Conservation (phyloP, 2,113 vertebrate genomes). For the Alexandromys fortis region DNA sequence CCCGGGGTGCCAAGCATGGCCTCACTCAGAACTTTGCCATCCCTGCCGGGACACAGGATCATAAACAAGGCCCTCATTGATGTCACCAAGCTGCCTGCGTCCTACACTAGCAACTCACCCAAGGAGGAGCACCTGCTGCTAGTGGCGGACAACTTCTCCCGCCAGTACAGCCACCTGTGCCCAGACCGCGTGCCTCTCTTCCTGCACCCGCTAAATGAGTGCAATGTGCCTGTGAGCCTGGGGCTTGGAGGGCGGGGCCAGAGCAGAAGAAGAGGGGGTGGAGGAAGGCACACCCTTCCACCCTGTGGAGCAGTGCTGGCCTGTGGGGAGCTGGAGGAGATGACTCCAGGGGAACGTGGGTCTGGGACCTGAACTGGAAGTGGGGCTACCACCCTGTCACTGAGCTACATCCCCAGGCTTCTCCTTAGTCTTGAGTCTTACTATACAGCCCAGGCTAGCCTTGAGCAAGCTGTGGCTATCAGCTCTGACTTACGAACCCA, state of each 20-base stretch:
- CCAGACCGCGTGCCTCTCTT: slow-evolving; percentile 91
- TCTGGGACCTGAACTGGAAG: neutral
- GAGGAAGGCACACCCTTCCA: neutral
- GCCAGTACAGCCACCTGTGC: slow-evolving; percentile 89
- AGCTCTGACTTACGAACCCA: neutral
- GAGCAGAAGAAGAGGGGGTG: rapidly evolving
- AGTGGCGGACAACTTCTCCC: slow-evolving; percentile 88
- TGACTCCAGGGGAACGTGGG: neutral
- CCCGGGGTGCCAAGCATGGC: neutral
- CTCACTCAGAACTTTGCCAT: rapidly evolving
- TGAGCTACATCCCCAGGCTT: neutral
- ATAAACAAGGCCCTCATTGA: slow-evolving; percentile 78
- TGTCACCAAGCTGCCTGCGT: slow-evolving; percentile 81
- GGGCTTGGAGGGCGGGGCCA: neutral
- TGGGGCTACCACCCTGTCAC: neutral
- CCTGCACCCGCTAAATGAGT: slow-evolving; percentile 91
- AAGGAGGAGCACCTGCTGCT: slow-evolving; percentile 87
- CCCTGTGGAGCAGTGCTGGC: neutral
- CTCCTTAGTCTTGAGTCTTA: neutral
- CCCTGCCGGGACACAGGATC: slow-evolving; percentile 25
- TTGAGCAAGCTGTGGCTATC: neutral
- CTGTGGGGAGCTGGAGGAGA: too few species aligned
- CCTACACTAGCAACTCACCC: slow-evolving; percentile 88
- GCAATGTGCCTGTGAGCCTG: slow-evolving; percentile 86
- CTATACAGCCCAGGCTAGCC: neutral